phyloP scores from a whole-genome alignment of 2,113 vertebrate species.

The Zosterops hypoxanthus region DNA sequence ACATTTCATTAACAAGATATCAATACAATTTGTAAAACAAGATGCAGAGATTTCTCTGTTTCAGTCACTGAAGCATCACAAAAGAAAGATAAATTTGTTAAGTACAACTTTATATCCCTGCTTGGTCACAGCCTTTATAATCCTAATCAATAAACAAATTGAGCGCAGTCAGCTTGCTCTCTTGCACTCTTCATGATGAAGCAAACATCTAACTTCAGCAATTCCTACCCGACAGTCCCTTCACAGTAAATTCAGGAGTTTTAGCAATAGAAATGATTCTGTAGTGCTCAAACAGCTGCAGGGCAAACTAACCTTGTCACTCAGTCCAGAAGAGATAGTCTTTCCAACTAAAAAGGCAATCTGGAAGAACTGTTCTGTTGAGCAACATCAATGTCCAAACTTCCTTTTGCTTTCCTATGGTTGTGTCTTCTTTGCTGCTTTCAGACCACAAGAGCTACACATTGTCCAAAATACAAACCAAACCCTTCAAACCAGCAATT shows the following conservation, averaged over 20 bases:
- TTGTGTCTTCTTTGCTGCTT: not conserved
- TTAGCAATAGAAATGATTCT: not conserved
- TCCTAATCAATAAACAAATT: not conserved
- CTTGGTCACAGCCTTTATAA: not conserved
- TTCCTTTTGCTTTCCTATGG: not conserved
- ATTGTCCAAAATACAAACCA: not conserved
- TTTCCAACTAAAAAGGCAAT: not conserved
- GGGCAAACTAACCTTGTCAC: not conserved
- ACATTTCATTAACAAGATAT: not conserved
- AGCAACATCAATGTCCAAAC: not conserved
- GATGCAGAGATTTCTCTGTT: not conserved
- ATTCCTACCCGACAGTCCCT: not conserved
- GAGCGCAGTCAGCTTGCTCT: not conserved
- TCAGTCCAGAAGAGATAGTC: not conserved
- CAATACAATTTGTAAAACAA: not conserved
- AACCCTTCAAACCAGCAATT: not conserved
- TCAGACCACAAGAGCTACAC: not conserved
- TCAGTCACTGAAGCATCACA: not conserved
- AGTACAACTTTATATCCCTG: not conserved
- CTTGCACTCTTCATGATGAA: not conserved
- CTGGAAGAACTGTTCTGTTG: not conserved
- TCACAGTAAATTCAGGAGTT: not conserved
- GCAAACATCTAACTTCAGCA: not conserved
- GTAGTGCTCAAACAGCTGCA: not conserved
- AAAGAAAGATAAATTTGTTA: not conserved